Percentiles rank a stretch among this genome's conserved stretches.
These are phyloP conservation scores for Agonum fuliginosum DNA, from an alignment of 2,888 invertebrate genomes.

Conservation along the genomic window DNA sequence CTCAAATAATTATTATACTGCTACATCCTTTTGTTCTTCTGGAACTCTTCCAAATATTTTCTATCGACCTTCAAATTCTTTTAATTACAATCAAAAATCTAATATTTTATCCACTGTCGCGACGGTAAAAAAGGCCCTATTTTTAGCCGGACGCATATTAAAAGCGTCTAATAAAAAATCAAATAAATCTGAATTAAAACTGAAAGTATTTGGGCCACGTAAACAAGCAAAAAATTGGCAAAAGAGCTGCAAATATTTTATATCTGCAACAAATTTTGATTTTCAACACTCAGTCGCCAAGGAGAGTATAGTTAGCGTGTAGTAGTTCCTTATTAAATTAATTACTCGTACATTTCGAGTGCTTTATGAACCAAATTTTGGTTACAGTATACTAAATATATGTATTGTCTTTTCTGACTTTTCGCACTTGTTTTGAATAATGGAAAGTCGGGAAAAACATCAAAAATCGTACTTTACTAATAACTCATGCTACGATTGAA, in stretches of 20 bases:
- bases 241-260: constrained; percentile 55
- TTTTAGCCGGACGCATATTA: background rate
- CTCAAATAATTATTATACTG: constrained; percentile 31
- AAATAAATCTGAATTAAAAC: constrained; percentile 57
- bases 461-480: no score
- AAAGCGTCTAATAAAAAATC: background rate
- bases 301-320: no score
- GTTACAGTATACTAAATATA: no score
- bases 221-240: constrained; percentile 60
- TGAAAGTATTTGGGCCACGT: constrained; percentile 61
- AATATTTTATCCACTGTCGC: background rate
- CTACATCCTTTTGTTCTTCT: constrained; percentile 33
- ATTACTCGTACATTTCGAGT: no score
- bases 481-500: no score
- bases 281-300: constrained; percentile 14
- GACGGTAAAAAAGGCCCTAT: background rate
- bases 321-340: no score
- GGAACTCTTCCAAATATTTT: constrained; percentile 13
- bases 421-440: no score
- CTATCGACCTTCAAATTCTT: background rate
- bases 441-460: no score
- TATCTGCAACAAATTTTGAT: constrained; percentile 40
- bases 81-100: constrained; percentile 1
- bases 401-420: no score
- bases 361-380: no score